Evolutionary conservation across 2,113 vertebrate species (phyloP).

Genomic region (Anser brachyrhynchus): DNA sequence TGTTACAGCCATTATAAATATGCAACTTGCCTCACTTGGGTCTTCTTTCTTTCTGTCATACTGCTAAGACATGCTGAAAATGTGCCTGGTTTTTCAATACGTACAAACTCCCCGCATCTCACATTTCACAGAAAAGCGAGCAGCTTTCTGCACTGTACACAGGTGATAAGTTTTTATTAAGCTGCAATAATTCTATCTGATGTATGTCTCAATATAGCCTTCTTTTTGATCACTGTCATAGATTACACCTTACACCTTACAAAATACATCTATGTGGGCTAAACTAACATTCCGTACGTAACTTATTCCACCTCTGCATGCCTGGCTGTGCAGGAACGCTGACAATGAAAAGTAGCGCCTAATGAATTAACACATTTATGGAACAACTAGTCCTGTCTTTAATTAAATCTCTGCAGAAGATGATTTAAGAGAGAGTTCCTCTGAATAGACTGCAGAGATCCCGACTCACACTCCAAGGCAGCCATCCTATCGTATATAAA

Average conservation of each 20-base stretch:
- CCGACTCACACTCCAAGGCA: rapidly evolving
- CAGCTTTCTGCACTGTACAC: neutral
- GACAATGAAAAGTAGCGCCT: neutral
- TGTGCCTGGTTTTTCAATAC: neutral
- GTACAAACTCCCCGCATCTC: neutral
- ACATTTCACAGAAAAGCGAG: neutral
- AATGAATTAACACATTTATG: neutral
- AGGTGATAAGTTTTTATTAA: slow-evolving; percentile 20
- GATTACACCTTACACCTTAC: neutral
- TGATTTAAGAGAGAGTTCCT: neutral
- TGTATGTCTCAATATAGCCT: neutral
- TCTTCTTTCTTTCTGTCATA: neutral
- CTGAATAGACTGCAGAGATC: neutral
- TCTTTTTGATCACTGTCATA: neutral
- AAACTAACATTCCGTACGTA: neutral
- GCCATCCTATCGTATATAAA: too few species aligned
- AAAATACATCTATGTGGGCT: neutral
- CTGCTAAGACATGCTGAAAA: neutral
- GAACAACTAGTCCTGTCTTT: neutral
- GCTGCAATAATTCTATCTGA: slow-evolving; percentile 16
- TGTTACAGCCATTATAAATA: neutral
- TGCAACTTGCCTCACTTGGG: neutral
- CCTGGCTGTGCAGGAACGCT: neutral
- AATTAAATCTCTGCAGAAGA: neutral
- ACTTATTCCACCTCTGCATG: rapidly evolving